These are phyloP conservation scores for Eucera pruinosa DNA, from an alignment of 2,888 invertebrate genomes.

Conservation along the genomic window DNA sequence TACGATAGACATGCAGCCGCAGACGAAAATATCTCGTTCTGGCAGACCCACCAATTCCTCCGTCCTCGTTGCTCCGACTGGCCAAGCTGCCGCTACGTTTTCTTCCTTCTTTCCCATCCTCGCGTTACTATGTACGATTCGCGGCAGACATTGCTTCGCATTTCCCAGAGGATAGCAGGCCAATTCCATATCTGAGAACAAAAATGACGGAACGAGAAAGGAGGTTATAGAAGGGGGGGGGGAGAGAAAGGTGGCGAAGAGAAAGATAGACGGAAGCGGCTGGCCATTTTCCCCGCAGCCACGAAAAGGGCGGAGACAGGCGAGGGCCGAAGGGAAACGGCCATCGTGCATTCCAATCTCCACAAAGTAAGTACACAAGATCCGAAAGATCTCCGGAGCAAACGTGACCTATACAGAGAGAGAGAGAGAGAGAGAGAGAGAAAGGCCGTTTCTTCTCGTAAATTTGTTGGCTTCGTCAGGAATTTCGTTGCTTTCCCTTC, in stretches of 20 bases:
- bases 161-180: constrained; percentile 73
- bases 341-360: constrained; percentile 68
- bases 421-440: too few species aligned
- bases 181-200: constrained; percentile 70
- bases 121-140: constrained; percentile 28
- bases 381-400: constrained; percentile 54
- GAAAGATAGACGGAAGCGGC: constrained; percentile 38
- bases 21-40: constrained; percentile 48
- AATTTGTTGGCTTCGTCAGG: constrained; percentile 39
- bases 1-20: constrained; percentile 1
- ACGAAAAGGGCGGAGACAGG: constrained; percentile 43
- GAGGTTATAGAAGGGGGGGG: neutral
- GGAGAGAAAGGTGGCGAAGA: constrained; percentile 20
- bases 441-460: constrained; percentile 52
- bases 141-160: constrained; percentile 68
- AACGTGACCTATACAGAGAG: constrained; percentile 58
- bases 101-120: constrained; percentile 9
- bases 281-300: constrained; percentile 51
- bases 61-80: constrained; percentile 6
- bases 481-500: constrained; percentile 29
- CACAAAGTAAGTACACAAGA: constrained; percentile 67
- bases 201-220: constrained; percentile 32
- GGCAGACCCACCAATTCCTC: constrained; percentile 1
- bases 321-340: constrained; percentile 46
- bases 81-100: neutral